Evolutionary conservation across 2,113 vertebrate species (phyloP).

Genomic region (Phasianus colchicus): DNA sequence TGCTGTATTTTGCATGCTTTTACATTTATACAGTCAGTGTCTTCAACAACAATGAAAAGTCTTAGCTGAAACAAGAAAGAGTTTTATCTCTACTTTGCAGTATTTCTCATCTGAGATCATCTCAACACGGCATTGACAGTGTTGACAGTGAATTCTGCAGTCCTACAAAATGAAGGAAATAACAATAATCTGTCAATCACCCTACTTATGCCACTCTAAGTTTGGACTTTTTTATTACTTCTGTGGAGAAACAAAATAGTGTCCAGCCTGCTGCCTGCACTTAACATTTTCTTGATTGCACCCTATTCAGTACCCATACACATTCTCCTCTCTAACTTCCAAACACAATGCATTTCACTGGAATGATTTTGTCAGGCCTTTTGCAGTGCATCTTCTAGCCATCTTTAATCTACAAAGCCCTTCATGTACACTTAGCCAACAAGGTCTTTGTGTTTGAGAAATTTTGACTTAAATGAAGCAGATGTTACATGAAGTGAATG

Average conservation of each 20-base stretch:
- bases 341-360: not conserved
- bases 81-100: not conserved
- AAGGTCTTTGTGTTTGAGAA: not conserved
- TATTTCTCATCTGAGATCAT: not conserved
- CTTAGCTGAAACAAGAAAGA: not conserved
- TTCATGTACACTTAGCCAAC: not conserved
- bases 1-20: not conserved
- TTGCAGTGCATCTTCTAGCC: not conserved
- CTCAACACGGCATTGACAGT: not conserved
- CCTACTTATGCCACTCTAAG: fast-evolving
- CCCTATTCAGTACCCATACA: not conserved
- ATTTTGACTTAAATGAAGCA: not conserved
- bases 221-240: not conserved
- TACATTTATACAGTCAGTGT: not conserved
- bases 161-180: not conserved
- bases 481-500: not conserved
- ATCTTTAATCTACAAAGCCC: not conserved
- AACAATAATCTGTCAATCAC: not conserved
- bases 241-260: not conserved
- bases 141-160: not conserved
- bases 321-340: not conserved
- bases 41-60: not conserved
- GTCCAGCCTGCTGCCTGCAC: not conserved
- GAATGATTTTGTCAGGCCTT: not conserved
- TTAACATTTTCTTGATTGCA: not conserved